Base-by-base conservation (phyloP, 2,888 invertebrate species). In the Unio pictorum region DNA sequence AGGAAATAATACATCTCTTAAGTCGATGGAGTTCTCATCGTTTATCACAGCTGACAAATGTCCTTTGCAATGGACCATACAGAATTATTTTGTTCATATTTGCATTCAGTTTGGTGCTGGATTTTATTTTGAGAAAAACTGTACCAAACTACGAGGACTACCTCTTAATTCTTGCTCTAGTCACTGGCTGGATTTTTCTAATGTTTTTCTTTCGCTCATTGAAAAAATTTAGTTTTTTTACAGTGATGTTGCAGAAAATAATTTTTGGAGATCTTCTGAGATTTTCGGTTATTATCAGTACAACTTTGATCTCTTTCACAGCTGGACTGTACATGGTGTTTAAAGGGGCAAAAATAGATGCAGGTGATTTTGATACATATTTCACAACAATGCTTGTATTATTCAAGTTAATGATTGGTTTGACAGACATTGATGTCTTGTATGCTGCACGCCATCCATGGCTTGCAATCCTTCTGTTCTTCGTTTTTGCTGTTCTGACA, bases 331-430 rank as follows among this genome's bases (percentile, higher is more conserved):
- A 81, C 70, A 81, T 83, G 71, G 72, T 80, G 1, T 83, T 82
- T 56, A 75, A 81, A 66, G 70, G 76, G 18, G 70, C 79, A 11
- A 26, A 56, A 7, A 61, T 26, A 3, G 55, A 66, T 0, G 66
- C 67, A n/a, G 75, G 76, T 8, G 75, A 75, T 15, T 80, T 85
- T 64, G 59, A 64, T 1, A 71, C 76, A 11, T 76, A 78, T 55
- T 75, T 80, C 20, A 61, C 56, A n/a, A 76, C 84, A 2, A 73
- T 82, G 75, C 45, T 85, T 66, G 72, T 82, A 1, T 72, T 84
- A 69, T 85, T 85, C 64, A 79, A 81, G 60, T 75, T 84, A 17
- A 83, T 83, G 82, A 76, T 85, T 18, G 85, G 85, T 6, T 72
- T 85, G 1, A 78, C 73, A 4, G 81, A 82, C 59, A 78, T 80